Base-by-base conservation (phyloP, 1,140 invertebrate genomes). In the Schlechtendalia chinensis region DNA sequence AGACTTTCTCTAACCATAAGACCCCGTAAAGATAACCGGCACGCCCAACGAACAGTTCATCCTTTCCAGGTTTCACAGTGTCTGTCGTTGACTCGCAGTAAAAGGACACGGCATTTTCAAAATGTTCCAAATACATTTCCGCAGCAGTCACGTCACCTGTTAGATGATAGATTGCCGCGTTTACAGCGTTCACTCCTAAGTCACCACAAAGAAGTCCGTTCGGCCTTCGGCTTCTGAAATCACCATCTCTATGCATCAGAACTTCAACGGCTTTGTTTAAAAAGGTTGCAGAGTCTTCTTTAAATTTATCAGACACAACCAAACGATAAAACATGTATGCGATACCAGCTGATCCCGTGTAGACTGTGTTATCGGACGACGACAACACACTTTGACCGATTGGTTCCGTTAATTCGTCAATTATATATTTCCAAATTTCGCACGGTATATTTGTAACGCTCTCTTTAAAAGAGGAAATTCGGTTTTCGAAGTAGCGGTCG, bases 1-100 rank as follows among this genome's bases (percentile, higher is more conserved):
- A 85, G 80, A 90, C 87, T 83, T 90, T 88, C 61, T 89, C 88
- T 1, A 95, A 84, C 90, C 91, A 93, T 32, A 94, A 84, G 24
- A 90, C 88, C n/a, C 92, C 93, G 83, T 89, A 90, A 2, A 96
- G 84, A 83, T 93, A 95, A 1, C 94, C 93, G 56, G 93, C 90
- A 81, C 94, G 87, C 0, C 94, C 94, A 8, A 95, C 93, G 83
- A 95, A 91, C 24, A 95, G 87, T 85, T 96, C 94, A 86, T 96
- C 93, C 45, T 91, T 91, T 32, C 93, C 94, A 86, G 88, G 89
- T 82, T 88, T 87, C 39, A 91, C 86, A 84, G 91, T 93, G 79
- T 90, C 84, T 84, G 82, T 86, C 84, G 82, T 86, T 85, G 56
- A 83, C 72, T 56, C 80, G 56, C 32, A 79, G n/a, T 50, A 12